These are phyloP conservation scores for Furcula furcula DNA, from an alignment of 2,888 invertebrate genomes.

Conservation along the genomic window DNA sequence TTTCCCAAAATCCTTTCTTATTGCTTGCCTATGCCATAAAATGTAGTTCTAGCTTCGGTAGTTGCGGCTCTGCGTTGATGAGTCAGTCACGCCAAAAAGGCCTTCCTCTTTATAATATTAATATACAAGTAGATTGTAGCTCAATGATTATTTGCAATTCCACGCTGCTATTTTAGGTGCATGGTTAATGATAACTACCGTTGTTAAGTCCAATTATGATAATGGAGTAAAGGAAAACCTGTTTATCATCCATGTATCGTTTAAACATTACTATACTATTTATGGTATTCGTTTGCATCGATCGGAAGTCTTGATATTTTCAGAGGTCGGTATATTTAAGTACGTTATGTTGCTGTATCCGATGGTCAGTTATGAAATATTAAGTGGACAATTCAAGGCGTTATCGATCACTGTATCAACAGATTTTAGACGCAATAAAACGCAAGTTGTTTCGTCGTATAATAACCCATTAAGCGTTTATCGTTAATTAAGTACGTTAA, in stretches of 20 bases:
- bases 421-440: constrained; percentile 18
- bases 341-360: no score
- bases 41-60: no score
- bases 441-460: constrained; percentile 9
- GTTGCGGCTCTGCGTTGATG: no score
- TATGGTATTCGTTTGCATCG: neutral
- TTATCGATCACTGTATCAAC: constrained; percentile 25
- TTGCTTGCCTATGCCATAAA: no score
- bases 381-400: constrained; percentile 28
- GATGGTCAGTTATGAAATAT: constrained; percentile 31
- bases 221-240: neutral
- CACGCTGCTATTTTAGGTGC: neutral
- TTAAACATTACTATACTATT: neutral
- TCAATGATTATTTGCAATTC: constrained; percentile 1
- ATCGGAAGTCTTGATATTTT: constrained; percentile 3
- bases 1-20: no score
- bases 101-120: no score
- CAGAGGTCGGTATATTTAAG: no score
- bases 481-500: neutral
- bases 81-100: no score
- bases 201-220: neutral
- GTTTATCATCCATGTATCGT: neutral
- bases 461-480: constrained; percentile 10
- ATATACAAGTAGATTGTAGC: no score
- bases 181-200: neutral